Evolutionary conservation across 2,797 vertebrate genomes (phyloP), one percentile per base, ranked within the genome.

Genomic region (Picus viridis): DNA sequence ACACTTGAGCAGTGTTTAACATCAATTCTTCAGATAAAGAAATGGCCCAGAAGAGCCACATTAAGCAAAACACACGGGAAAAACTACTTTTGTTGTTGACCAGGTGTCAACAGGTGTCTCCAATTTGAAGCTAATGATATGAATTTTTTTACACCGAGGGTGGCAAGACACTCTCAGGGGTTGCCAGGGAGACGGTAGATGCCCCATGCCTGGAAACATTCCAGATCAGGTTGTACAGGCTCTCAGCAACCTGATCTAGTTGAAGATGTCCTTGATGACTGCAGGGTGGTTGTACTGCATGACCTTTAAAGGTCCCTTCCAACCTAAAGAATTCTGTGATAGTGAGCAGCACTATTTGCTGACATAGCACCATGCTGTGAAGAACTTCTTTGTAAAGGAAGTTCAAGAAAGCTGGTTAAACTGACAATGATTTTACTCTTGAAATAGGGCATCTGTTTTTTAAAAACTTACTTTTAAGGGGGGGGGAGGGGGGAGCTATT

Each of bases 61-160:
- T 29, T 83, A 91, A 90, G 64, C 65, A 85, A 88, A 92, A 73
- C 51, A 91, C 23, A 83, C 68, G 92, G 88, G 62, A 86, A 94
- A 85, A 88, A 84, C 90, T 72, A 69, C 70, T 79, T 74, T 15
- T 57, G 61, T 86, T 87, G 45, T 68, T 94, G 36, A 92, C 67
- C 62, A 92, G 95, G 90, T 77, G 91, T 23, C 72, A 67, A 88
- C 94, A 97, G 95, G 94, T 96, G 88, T 74, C 83, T 85, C 68
- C 81, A 36, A 80, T 88, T 91, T 88, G 90, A 89, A 88, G 43
- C 45, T 54, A 32, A 76, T 68, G 51, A 71, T 24, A 51, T 12
- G 11, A 51, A 24, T 12, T 12, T 18, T 51, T 51, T 51, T 51
- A 51, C 49, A 51, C 49, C 6, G 22, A 51, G 49, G 49, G 23